Conservation (phyloP, 2,797 vertebrate genomes). For the Lutjanus argentimaculatus region DNA sequence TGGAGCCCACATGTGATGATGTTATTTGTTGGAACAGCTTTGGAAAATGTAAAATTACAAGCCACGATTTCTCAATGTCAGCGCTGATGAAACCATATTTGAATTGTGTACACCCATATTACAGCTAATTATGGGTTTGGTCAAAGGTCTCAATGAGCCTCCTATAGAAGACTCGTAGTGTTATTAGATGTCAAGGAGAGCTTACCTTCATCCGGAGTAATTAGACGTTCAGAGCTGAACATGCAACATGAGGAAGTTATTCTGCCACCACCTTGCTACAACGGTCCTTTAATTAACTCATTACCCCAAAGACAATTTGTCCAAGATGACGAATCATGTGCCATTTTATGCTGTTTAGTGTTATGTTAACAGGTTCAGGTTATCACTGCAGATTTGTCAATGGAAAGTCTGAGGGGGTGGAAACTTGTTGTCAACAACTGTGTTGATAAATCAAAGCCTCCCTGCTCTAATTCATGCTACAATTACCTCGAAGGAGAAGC, state of each 20-base stretch:
- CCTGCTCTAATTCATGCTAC: constrained; percentile 64
- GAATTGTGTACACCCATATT: constrained; percentile 59
- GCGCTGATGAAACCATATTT: constrained; percentile 65
- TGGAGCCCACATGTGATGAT: constrained; percentile 63
- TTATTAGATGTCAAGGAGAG: constrained; percentile 68
- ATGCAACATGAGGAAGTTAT: constrained; percentile 59
- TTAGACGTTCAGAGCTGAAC: constrained; percentile 55
- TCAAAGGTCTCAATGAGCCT: constrained; percentile 49
- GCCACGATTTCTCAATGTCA: constrained; percentile 51
- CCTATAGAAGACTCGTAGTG: constrained; percentile 30
- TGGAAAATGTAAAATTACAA: constrained; percentile 56
- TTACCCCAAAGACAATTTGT: constrained; percentile 54
- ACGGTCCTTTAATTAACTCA: constrained; percentile 55
- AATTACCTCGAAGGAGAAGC: constrained; percentile 77
- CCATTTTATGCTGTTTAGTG: constrained; percentile 41
- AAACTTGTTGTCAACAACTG: constrained; percentile 71
- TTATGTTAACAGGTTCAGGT: constrained; percentile 46
- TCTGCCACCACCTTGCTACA: constrained; percentile 39
- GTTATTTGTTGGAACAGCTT: constrained; percentile 67
- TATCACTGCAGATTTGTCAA: constrained; percentile 52
- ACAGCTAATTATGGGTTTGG: constrained; percentile 68
- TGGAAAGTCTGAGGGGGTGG: constrained; percentile 72
- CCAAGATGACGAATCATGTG: constrained; percentile 57
- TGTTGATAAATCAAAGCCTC: constrained; percentile 74
- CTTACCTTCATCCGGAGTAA: constrained; percentile 59